Evolutionary conservation across 2,888 invertebrate species (phyloP).

Genomic region (Disparrhopalites patrizii): DNA sequence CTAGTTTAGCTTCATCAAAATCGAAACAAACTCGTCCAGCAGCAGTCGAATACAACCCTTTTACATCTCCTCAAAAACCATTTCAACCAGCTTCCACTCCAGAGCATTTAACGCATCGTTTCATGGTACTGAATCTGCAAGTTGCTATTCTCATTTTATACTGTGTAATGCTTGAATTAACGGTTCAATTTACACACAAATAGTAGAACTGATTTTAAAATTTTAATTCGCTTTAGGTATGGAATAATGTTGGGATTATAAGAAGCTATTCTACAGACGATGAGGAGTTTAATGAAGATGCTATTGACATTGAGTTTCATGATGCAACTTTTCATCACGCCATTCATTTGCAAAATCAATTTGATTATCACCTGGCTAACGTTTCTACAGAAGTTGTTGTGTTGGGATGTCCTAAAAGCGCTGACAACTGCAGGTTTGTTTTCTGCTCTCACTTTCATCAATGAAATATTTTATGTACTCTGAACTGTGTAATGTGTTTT

Average conservation of each 20-base stretch:
- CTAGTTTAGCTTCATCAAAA: constrained; percentile 26
- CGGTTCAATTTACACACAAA: too few relatives aligned
- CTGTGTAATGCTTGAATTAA: background rate
- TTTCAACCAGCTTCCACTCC: constrained; percentile 92
- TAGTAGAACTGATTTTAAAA: too few relatives aligned
- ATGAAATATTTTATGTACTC: background rate
- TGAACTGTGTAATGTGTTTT: background rate
- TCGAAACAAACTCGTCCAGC: constrained; percentile 11
- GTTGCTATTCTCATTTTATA: background rate
- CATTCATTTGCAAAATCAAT: constrained; percentile 80
- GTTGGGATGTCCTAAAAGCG: constrained; percentile 60
- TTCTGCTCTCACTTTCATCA: background rate
- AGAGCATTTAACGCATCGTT: constrained; percentile 72
- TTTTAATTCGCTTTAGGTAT: constrained; percentile 67
- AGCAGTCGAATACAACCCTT: constrained; percentile 34
- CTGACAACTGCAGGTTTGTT: constrained; percentile 27
- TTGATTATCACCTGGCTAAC: constrained; percentile 81
- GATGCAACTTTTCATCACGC: constrained; percentile 84
- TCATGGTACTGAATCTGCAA: constrained; percentile 57
- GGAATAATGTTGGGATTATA: constrained; percentile 92
- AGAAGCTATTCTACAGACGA: constrained; percentile 72
- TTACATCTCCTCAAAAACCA: constrained; percentile 60
- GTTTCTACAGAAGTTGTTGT: constrained; percentile 75
- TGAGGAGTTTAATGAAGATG: constrained; percentile 59
- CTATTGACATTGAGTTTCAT: constrained; percentile 93